Conservation (phyloP, 2,797 vertebrate species). For the Syncerus caffer region DNA sequence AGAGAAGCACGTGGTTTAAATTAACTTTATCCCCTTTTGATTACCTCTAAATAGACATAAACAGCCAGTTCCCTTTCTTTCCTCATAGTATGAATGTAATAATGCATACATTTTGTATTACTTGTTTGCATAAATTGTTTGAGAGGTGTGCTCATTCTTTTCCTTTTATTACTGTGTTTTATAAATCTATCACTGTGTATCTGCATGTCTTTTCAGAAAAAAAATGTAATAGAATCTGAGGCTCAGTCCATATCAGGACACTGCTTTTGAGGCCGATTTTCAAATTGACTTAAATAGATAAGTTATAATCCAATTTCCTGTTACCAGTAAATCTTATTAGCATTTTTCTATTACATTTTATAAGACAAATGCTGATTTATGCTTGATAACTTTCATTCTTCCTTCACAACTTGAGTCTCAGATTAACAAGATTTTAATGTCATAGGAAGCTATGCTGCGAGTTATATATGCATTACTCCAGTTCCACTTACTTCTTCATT, state of each 20-base stretch:
- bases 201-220: not conserved
- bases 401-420: constrained; percentile 25
- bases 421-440: constrained; percentile 62
- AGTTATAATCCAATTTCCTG: constrained; percentile 76
- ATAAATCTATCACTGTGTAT: not conserved
- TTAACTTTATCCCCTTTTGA: constrained; percentile 54
- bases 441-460: constrained; percentile 41
- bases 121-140: not conserved
- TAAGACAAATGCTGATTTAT: constrained; percentile 76
- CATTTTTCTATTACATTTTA: constrained; percentile 77
- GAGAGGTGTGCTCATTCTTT: not conserved
- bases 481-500: not conserved
- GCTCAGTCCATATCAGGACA: not conserved
- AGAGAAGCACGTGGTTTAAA: constrained; percentile 42
- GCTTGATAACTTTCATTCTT: constrained; percentile 63
- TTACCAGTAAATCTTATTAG: constrained; percentile 76
- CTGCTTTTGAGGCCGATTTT: constrained; percentile 44
- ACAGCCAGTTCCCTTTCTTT: not conserved
- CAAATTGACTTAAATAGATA: constrained; percentile 71
- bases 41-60: constrained; percentile 14
- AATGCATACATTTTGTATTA: not conserved
- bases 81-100: not conserved
- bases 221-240: not conserved
- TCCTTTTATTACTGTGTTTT: not conserved
- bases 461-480: not conserved